Percentiles rank a stretch among this genome's conserved stretches.
Conservation (phyloP, 2,888 invertebrate genomes). For the Balanococcus diminutus region DNA sequence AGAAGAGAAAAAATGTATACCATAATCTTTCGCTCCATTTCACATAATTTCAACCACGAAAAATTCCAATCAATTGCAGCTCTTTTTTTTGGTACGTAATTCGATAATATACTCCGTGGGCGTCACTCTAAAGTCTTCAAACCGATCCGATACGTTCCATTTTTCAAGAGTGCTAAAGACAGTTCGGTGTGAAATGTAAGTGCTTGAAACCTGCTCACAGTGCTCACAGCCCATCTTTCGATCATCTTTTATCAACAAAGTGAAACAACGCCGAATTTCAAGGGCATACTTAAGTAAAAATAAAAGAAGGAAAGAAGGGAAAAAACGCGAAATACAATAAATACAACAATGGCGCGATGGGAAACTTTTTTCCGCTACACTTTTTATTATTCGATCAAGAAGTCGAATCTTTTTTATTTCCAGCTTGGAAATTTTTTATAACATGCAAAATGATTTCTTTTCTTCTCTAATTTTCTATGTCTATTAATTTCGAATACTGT, state of each 20-base stretch:
- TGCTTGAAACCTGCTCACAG: not conserved
- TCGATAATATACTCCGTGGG: not conserved
- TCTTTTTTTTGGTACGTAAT: not conserved
- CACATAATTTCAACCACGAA: not conserved
- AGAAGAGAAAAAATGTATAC: not conserved
- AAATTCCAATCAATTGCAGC: not conserved
- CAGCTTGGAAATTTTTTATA: not conserved
- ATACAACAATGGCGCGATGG: not conserved
- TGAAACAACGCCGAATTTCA: not conserved
- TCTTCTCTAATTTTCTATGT: not conserved
- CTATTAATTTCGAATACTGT: not conserved
- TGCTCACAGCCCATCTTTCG: not conserved
- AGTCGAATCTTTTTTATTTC: not conserved
- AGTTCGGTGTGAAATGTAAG: not conserved
- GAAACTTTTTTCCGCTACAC: not conserved
- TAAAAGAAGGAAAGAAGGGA: not conserved
- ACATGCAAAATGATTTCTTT: not conserved
- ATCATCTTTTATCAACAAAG: not conserved
- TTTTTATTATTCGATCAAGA: not conserved
- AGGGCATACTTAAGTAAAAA: not conserved
- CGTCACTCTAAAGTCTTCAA: not conserved
- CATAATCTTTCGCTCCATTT: not conserved
- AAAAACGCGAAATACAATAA: not conserved
- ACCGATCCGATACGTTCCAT: slow-evolving; percentile 13
- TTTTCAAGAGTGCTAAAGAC: not conserved